These are phyloP conservation scores for Podarcis siculus DNA, from an alignment of 2,797 vertebrate genomes.

Conservation along the genomic window DNA sequence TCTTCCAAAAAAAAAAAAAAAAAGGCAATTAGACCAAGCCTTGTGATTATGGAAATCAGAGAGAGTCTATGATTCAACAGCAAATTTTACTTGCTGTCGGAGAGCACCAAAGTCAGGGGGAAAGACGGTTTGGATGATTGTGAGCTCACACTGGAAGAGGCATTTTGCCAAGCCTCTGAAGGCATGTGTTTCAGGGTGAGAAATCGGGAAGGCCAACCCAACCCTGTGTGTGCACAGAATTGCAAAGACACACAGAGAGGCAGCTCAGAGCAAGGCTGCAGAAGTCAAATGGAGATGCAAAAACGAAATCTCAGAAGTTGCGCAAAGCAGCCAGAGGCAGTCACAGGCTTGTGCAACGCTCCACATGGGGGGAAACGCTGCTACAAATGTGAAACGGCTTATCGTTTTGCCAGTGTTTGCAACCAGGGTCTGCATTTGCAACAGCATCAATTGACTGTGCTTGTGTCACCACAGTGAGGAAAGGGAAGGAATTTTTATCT, in stretches of 20 bases:
- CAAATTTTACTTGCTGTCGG: too few relatives aligned
- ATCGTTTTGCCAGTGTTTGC: not conserved
- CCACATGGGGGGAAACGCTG: not conserved
- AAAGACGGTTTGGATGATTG: too few relatives aligned
- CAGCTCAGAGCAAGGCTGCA: not conserved
- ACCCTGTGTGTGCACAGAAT: not conserved
- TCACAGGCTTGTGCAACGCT: not conserved
- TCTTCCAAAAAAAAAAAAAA: too few relatives aligned
- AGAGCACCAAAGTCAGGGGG: too few relatives aligned
- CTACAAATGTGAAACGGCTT: too few relatives aligned
- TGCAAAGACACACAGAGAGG: not conserved
- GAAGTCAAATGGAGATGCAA: not conserved
- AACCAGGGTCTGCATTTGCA: not conserved
- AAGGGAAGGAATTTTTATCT: not conserved
- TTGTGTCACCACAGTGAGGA: not conserved
- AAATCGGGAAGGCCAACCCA: not conserved
- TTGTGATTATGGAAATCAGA: too few relatives aligned
- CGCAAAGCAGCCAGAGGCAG: not conserved
- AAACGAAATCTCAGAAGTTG: not conserved
- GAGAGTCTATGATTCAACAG: too few relatives aligned
- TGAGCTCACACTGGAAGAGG: too few relatives aligned
- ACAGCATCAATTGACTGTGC: not conserved
- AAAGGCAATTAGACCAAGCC: too few relatives aligned
- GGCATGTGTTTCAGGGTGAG: not conserved
- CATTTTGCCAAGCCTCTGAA: too few relatives aligned